These are phyloP conservation scores for mouse (Mus musculus) DNA, from an alignment of 2,113 vertebrate species.

Conservation along the genomic window DNA sequence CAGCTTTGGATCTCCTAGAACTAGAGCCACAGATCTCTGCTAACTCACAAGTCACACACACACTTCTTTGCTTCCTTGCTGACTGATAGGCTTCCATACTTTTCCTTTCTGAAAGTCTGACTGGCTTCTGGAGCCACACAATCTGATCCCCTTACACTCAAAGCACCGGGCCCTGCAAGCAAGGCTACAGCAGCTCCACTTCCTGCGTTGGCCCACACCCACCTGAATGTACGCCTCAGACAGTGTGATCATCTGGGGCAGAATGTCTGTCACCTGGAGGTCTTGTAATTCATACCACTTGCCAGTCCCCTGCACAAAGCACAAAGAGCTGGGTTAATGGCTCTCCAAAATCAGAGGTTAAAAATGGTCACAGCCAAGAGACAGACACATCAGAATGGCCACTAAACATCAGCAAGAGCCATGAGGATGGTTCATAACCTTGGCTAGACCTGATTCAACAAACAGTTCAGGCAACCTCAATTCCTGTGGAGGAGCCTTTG, in stretches of 20 bases:
- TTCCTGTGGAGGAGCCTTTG: neutral
- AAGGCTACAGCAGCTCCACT: neutral
- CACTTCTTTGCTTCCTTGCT: neutral
- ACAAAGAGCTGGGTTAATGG: neutral
- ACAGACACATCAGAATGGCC: neutral
- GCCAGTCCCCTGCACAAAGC: constrained; percentile 92
- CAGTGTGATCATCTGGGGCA: constrained; percentile 98
- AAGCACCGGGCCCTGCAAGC: neutral
- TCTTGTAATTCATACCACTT: constrained; percentile 99
- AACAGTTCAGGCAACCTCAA: neutral
- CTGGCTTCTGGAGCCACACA: neutral
- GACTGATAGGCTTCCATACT: neutral
- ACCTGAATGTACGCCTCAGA: constrained; percentile 99
- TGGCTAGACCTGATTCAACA: neutral
- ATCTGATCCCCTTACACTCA: neutral
- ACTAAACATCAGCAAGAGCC: neutral
- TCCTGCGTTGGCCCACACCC: neutral
- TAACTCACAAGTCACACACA: neutral
- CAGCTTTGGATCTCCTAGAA: neutral
- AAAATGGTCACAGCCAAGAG: neutral
- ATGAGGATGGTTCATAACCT: neutral
- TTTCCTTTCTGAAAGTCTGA: constrained; percentile 14
- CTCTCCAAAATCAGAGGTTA: neutral
- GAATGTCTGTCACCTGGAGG: constrained; percentile 96
- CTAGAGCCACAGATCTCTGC: neutral